Conservation (phyloP, 2,113 vertebrate genomes). For the Lasiurus borealis region DNA sequence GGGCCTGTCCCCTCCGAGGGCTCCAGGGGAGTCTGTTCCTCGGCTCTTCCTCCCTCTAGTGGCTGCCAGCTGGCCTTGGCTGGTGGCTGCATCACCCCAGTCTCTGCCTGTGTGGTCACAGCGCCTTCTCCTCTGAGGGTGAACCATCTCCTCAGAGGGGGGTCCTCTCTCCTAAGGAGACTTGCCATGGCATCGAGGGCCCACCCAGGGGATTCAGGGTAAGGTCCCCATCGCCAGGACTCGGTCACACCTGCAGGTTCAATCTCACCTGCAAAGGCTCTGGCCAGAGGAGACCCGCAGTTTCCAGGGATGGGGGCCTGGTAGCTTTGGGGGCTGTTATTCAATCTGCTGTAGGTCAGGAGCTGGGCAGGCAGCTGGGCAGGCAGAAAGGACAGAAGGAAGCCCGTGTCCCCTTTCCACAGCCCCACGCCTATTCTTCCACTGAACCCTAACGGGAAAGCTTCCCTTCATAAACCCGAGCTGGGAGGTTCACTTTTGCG, state of each 20-base stretch:
- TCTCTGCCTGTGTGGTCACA: background rate
- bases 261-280: background rate
- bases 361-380: background rate
- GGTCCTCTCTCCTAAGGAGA: background rate
- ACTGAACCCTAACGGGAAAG: background rate
- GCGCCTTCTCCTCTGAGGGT: background rate
- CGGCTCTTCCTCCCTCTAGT: background rate
- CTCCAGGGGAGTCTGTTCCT: background rate
- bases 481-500: background rate
- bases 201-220: background rate
- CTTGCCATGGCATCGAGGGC: background rate
- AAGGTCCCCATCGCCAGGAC: background rate
- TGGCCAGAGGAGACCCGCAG: background rate
- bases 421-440: background rate
- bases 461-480: background rate
- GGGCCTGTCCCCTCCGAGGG: too few relatives aligned
- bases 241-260: background rate
- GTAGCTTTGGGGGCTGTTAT: background rate
- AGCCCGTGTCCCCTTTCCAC: rapidly evolving
- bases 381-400: background rate
- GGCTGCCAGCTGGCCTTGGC: background rate
- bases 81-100: rapidly evolving
- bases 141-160: background rate
- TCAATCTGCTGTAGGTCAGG: background rate
- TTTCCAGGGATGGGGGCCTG: background rate